Evolutionary conservation across 2,113 vertebrate species (phyloP), one percentile per base, ranked within the genome.

Genomic region (Mormyrus lacerda): DNA sequence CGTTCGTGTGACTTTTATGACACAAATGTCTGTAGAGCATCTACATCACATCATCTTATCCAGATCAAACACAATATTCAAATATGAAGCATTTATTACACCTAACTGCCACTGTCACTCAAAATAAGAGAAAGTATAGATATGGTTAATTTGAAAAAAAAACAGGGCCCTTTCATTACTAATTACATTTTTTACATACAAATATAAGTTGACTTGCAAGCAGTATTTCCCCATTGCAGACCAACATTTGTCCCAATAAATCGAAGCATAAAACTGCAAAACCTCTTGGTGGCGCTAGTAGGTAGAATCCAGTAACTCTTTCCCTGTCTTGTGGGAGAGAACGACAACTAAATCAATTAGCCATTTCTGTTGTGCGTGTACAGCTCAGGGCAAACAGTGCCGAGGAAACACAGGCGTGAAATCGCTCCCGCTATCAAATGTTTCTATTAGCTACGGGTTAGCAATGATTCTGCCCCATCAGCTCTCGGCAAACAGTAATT

Each of bases 401-500:
- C 19, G 13, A 87, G 85, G 85, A 53, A 87, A 31, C 50, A 53
- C 50, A 53, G 1, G 31, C 50, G 85, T 27, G 85, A 87, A 87
- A 53, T 35, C 31, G 13, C 85, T 51, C 85, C 50, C 27, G 27
- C 31, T 53, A 35, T 87, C 48, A 39, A 85, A 50, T 35, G 85
- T 53, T 87, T 55, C 50, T n/a, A 35, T 53, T 51, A 91, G 90
- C 90, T 89, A 90, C 82, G 85, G 91, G 91, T 90, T 91, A 73
- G 53, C 90, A 89, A 92, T 92, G 92, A 92, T 91, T 76, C 76
- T 87, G 89, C 83, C 85, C 76, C 53, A 85, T 39, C 85, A 89
- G 83, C 88, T 90, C 92, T 94, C 90, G 90, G 91, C 92, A 95
- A 96, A 95, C 91, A 95, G 89, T 44, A 92, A 92, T 90, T 91